A percentile compares a stretch with the other conserved stretches of the same genome.
Evolutionary conservation across 2,888 invertebrate genomes (phyloP).

Genomic region (Synanthedon andrenaeformis): DNA sequence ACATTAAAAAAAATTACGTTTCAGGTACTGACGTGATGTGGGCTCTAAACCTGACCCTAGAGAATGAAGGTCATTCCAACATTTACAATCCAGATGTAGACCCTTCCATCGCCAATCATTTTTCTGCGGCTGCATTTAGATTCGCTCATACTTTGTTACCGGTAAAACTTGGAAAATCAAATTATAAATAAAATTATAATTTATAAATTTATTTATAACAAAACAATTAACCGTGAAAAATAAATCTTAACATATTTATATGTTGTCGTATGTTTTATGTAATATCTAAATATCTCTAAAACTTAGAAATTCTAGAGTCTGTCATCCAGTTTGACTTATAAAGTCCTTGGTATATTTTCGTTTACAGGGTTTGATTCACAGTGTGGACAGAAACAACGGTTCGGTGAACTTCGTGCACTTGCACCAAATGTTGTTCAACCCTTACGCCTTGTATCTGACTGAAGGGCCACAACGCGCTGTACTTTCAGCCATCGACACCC

Average conservation of each 20-base stretch:
- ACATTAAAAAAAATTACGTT: background rate
- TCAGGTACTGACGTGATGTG: conserved; percentile 68
- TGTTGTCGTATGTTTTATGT: no score
- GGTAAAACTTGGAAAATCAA: conserved; percentile 48
- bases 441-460: conserved; percentile 75
- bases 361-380: conserved; percentile 77
- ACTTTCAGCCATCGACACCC: conserved; percentile 75
- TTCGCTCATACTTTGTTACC: conserved; percentile 91
- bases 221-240: background rate
- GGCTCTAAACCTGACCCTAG: conserved; percentile 63
- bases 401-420: conserved; percentile 76
- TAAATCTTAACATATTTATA: no score
- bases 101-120: conserved; percentile 84
- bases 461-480: conserved; percentile 75
- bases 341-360: no score
- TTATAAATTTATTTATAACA: background rate
- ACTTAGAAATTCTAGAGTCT: no score
- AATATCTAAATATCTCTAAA: no score
- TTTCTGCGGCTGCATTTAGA: conserved; percentile 86
- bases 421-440: conserved; percentile 85
- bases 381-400: conserved; percentile 68
- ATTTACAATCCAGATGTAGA: conserved; percentile 76
- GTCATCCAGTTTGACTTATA: no score
- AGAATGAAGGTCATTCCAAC: conserved; percentile 54
- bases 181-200: no score